Percentiles rank a stretch among this genome's conserved stretches.
Evolutionary conservation across 2,797 vertebrate genomes (phyloP).

Genomic region (Orestias chungarensis): DNA sequence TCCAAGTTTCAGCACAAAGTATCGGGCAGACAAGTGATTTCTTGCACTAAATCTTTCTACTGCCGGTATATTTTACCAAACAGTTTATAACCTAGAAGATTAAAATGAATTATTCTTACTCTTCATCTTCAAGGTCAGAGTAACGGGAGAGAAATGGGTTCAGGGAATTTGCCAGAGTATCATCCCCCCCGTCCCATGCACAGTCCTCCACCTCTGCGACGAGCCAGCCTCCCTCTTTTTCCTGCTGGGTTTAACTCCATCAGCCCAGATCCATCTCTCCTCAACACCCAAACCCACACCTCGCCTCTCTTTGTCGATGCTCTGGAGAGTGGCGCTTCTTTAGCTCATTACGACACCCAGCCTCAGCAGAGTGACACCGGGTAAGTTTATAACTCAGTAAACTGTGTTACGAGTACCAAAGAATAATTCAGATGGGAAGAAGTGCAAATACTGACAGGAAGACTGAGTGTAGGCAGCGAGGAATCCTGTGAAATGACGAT

Average conservation of each 20-base stretch:
- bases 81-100: neutral
- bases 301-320: slow-evolving; percentile 78
- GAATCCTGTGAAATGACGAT: slow-evolving; percentile 55
- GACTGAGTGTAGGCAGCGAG: slow-evolving; percentile 32
- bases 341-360: slow-evolving; percentile 67
- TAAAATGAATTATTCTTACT: neutral
- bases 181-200: slow-evolving; percentile 82
- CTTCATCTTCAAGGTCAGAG: slow-evolving; percentile 47
- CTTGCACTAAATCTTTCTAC: neutral
- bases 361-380: slow-evolving; percentile 75
- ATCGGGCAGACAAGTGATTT: neutral
- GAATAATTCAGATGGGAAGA: slow-evolving; percentile 46
- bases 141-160: slow-evolving; percentile 52
- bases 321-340: slow-evolving; percentile 63
- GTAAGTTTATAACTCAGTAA: slow-evolving; percentile 55
- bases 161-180: slow-evolving; percentile 63
- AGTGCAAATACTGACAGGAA: slow-evolving; percentile 44
- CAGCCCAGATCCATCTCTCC: slow-evolving; percentile 59
- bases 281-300: slow-evolving; percentile 65
- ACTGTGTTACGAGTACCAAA: slow-evolving; percentile 48
- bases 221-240: slow-evolving; percentile 84
- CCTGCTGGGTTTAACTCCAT: slow-evolving; percentile 62
- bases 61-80: neutral
- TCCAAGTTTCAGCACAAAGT: neutral
- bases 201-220: slow-evolving; percentile 90